These are phyloP conservation scores for Drosophila pandora DNA, from an alignment of 1,140 invertebrate species.

Conservation along the genomic window DNA sequence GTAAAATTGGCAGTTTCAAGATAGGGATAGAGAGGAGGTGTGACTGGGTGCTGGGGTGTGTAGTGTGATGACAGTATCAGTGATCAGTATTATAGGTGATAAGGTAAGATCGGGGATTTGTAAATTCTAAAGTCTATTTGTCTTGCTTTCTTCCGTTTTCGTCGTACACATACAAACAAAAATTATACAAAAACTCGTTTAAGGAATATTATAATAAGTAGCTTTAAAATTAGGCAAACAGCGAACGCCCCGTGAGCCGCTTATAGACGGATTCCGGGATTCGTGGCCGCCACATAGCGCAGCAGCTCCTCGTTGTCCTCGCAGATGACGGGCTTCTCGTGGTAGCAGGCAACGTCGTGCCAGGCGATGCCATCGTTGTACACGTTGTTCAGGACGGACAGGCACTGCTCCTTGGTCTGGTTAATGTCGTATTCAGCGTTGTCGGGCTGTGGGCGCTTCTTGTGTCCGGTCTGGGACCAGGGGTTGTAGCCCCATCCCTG, in stretches of 20 bases:
- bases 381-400: conserved; percentile 94
- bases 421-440: conserved; percentile 97
- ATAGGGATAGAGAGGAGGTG: conserved; percentile 19
- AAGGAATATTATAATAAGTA: conserved; percentile 82
- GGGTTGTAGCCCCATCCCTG: conserved; percentile 88
- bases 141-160: conserved; percentile 74
- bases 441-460: conserved; percentile 93
- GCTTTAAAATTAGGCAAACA: conserved; percentile 82
- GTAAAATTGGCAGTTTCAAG: conserved; percentile 68
- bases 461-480: conserved; percentile 95
- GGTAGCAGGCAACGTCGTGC: conserved; percentile 97
- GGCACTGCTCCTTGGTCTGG: conserved; percentile 92
- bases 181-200: conserved; percentile 75
- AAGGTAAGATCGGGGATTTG: conserved; percentile 71
- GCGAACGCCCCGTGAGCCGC: conserved; percentile 45
- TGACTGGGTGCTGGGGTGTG: conserved; percentile 12
- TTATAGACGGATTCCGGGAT: conserved; percentile 91
- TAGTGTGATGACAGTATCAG: conserved; percentile 25
- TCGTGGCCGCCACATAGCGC: conserved; percentile 92
- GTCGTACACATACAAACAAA: conserved; percentile 77
- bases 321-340: conserved; percentile 95
- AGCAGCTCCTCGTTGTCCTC: conserved; percentile 94
- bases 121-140: conserved; percentile 84
- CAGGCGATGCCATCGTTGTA: conserved; percentile 96
- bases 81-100: conserved; percentile 48